Base-by-base conservation (phyloP, 2,797 vertebrate genomes). In the Poecile montanus region DNA sequence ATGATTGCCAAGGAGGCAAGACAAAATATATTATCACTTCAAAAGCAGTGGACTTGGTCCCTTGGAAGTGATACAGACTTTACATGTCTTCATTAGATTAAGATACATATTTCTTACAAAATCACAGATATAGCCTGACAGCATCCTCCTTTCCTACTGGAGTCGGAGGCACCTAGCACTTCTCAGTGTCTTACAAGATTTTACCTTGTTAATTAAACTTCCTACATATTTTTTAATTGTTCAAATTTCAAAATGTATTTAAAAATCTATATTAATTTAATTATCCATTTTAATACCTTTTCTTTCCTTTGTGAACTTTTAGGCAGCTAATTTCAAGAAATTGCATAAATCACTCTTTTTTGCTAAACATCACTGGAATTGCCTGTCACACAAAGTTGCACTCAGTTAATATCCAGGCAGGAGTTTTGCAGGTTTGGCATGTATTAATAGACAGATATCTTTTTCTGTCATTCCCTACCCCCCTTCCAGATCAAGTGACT, bases 331-430 rank as follows among this genome's bases (percentile, higher is more conserved):
- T 66, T 89, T 92, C 54, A 68, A 40, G n/a, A 70, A 85, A 76
- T 51, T 79, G 56, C 26, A 42, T 79, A 71, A 82, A 56, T 58
- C 78, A 32, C 42, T 74, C 21, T 32, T 47, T 88, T 89, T 83
- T 92, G 61, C 79, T 91, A 44, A 90, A 86, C n/a, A 45, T 73
- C 40, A 45, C 13, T 79, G 60, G n/a, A 61, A 72, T 6, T 82
- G 58, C 65, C 25, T 81, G 66, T 57, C 77, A 84, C 34, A 92
- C 29, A 45, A 91, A 83, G 71, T 68, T 80, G 88, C 66, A 83
- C 54, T 73, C 78, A 84, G 92, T 94, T 95, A 97, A 97, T 94
- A 98, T 97, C 94, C 97, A 98, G 97, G 93, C 97, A 98, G 97
- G 91, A 97, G 97, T 96, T 97, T 95, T 95, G 94, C 88, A 93